Base-by-base conservation (phyloP, 2,113 vertebrate genomes). In the Mormyrus lacerda region DNA sequence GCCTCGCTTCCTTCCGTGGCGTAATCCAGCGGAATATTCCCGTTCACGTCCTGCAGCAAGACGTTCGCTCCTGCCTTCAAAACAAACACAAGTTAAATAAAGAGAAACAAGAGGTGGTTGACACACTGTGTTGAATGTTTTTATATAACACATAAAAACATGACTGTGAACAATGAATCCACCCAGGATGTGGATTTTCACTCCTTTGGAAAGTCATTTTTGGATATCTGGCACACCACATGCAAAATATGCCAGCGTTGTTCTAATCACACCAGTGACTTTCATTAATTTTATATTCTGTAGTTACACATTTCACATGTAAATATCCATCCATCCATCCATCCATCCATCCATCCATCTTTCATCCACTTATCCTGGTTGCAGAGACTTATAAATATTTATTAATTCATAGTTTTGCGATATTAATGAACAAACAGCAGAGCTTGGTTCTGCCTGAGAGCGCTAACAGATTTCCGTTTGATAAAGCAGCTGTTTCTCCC, bases 21-120 rank as follows among this genome's bases (percentile, higher is more conserved):
- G 50, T 98, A 99, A 92, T 99, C 97, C 91, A 99, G 93, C 0
- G 98, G 95, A 89, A 97, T 95, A 92, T 97, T 98, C 69, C 97
- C 97, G 86, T 97, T 97, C 76, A 98, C 96, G 3, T 99, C 98
- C 92, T 98, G 98, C 61, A 99, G 96, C 89, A 99, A 95, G 15
- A 97, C 95, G n/a, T 98, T 97, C 91, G 97, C 97, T 92, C 98
- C 98, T 0, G 97, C 95, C 98, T 99, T 90, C 2, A 85, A 48
- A 86, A 7, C 15, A 42, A 79, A 79, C 13, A 17, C 85, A 76
- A 89, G 89, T 87, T 9, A 91, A 27, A 55, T 21, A 58, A 4
- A 35, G 17, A 0, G 42, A 44, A 13, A 17, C 79, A 39, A 2
- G 48, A 53, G 5, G 73, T 8, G 35, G 73, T 15, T 13, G 6